Conservation (phyloP, 2,888 invertebrate genomes). For the Trichacis sp. region DNA sequence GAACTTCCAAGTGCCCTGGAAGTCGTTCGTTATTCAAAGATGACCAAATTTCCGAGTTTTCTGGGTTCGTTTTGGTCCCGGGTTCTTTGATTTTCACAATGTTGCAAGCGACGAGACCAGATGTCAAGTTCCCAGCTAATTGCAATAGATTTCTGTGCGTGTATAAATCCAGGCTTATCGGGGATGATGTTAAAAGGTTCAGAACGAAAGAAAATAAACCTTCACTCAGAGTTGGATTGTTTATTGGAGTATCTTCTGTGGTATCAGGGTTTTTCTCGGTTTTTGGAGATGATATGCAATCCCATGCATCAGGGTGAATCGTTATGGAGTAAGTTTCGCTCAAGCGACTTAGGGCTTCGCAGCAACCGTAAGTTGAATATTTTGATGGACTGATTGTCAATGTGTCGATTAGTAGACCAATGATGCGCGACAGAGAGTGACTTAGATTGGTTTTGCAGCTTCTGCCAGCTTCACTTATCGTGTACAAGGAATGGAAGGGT, state of each 20-base stretch:
- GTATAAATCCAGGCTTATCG: conserved; percentile 71
- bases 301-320: conserved; percentile 77
- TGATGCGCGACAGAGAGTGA: conserved; percentile 72
- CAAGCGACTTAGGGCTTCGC: conserved; percentile 77
- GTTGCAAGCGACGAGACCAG: conserved; percentile 67
- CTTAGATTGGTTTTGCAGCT: conserved; percentile 62
- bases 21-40: conserved; percentile 64
- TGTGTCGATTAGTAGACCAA: conserved; percentile 70
- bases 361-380: conserved; percentile 76
- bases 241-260: conserved; percentile 26
- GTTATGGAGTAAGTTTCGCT: conserved; percentile 78
- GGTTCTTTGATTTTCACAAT: conserved; percentile 62
- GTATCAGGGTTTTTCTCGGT: conserved; percentile 44
- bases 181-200: conserved; percentile 69
- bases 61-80: conserved; percentile 40
- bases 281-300: conserved; percentile 64
- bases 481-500: conserved; percentile 68
- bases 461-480: conserved; percentile 43
- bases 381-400: conserved; percentile 77
- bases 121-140: conserved; percentile 67
- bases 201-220: conserved; percentile 64
- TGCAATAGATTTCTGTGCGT: conserved; percentile 68
- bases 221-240: conserved; percentile 45
- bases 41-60: conserved; percentile 51
- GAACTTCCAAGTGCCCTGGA: conserved; percentile 70